Evolutionary conservation across 2,113 vertebrate species (phyloP).

Genomic region (Tachycineta bicolor): DNA sequence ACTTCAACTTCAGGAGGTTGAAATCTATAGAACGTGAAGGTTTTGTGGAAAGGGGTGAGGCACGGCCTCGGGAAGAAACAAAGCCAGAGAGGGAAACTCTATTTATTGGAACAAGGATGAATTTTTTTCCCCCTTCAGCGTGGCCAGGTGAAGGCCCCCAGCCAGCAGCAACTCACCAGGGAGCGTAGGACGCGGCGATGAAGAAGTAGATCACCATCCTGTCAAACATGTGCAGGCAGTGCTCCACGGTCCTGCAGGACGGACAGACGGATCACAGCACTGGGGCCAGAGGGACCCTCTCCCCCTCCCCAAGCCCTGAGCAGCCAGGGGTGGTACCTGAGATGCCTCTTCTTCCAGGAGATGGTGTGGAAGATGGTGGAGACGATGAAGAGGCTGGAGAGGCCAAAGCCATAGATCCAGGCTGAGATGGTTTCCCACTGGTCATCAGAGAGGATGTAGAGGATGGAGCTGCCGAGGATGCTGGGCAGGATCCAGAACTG

Average conservation of each 20-base stretch:
- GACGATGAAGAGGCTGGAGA: slow-evolving; percentile 93
- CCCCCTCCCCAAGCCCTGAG: accelerated
- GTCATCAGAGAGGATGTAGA: slow-evolving; percentile 89
- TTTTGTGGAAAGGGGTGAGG: background rate
- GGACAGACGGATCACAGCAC: background rate
- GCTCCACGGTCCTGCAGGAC: slow-evolving; percentile 82
- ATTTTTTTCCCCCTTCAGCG: background rate
- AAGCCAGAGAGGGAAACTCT: background rate
- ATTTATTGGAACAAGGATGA: background rate
- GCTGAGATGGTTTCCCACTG: slow-evolving; percentile 91
- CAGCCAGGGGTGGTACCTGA: slow-evolving; percentile 75
- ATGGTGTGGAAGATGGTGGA: slow-evolving; percentile 94
- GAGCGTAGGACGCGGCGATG: slow-evolving; percentile 90
- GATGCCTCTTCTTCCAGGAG: slow-evolving; percentile 95
- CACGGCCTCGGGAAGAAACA: background rate
- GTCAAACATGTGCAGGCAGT: slow-evolving; percentile 93
- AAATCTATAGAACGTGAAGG: background rate
- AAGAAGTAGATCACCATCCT: slow-evolving; percentile 96
- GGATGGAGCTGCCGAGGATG: slow-evolving; percentile 88
- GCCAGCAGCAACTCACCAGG: slow-evolving; percentile 82
- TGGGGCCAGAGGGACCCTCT: accelerated
- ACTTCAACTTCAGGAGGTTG: background rate
- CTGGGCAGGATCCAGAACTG: slow-evolving; percentile 94
- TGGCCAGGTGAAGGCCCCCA: background rate
- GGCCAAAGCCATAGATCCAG: slow-evolving; percentile 92